Base-by-base conservation (phyloP, 37 sponge, comb jelly and placozoan species). In the Chondrosia reniformis region DNA sequence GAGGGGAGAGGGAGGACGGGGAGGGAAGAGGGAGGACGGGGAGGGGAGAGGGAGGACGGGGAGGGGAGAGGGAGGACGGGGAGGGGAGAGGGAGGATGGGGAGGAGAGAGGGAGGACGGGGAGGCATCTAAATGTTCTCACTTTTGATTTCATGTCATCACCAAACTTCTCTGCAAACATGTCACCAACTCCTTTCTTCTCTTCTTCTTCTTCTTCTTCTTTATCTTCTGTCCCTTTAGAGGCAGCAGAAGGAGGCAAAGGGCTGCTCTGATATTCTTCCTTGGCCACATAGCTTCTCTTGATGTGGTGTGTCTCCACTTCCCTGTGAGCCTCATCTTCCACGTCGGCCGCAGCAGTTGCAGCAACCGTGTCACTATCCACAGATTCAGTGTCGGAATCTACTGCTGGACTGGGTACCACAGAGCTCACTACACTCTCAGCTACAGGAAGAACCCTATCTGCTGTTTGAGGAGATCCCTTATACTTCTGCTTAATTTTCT, bases 401-500 rank as follows among this genome's bases (percentile, higher is more conserved):
- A 1, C 28, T 46, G 67, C 80, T 31, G 83, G 83, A 12, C 75
- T 74, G 46, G 76, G 62, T 9, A 77, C 62, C 33, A 41, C 77
- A 33, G 82, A 81, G 28, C 75, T 56, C 24, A 55, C 56, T 33
- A 55, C 39, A 43, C 73, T 69, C 25, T 1, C 42, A 25, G 36
- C 36, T 1, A 64, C 34, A 40, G 72, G 72, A 13, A 44, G 72
- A 1, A 44, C 41, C 15, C 22, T 34, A 19, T 69, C 41, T 2
- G 24, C 41, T 7, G 61, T 6, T 5, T 25, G n/a, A 3, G 36
- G 69, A 4, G 80, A n/a, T 33, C 66, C n/a, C 21, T 66, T 74
- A 63, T 95, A 95, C 75, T 95, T 95, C 71, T 80, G 45, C 41
- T 86, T 85, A 25, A 95, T 95, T 30, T 81, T 83, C 43, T 86